These are phyloP conservation scores for Mizuhopecten yessoensis DNA, from an alignment of 1,140 invertebrate species.

Conservation along the genomic window DNA sequence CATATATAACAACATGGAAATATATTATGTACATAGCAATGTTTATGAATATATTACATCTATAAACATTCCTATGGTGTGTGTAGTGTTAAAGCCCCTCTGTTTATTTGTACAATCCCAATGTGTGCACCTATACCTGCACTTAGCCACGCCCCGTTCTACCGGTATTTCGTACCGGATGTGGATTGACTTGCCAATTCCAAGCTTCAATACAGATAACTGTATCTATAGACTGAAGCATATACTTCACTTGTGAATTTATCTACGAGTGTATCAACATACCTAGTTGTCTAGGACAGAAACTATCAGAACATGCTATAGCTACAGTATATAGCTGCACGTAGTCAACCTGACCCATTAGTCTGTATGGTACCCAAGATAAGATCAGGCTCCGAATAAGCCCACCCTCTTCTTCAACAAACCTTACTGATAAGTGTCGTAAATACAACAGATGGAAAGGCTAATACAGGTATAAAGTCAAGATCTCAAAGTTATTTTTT, in stretches of 20 bases:
- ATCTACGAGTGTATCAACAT: no score
- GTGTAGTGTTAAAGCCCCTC: background rate
- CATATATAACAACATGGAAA: no score
- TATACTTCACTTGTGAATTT: no score
- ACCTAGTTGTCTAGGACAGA: no score
- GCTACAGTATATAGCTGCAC: no score
- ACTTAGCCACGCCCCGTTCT: background rate
- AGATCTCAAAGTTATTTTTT: no score
- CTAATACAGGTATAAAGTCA: no score
- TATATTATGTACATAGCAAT: background rate
- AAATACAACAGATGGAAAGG: no score
- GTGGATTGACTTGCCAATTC: background rate
- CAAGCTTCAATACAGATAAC: no score
- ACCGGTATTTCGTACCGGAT: background rate
- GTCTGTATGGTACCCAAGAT: background rate
- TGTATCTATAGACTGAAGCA: no score
- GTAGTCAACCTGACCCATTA: no score
- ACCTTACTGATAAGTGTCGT: background rate
- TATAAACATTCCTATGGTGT: background rate
- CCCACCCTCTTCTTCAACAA: conserved; percentile 1
- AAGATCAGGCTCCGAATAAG: background rate
- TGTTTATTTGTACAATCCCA: background rate
- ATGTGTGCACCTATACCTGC: background rate
- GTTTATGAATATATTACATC: background rate
- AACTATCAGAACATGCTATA: no score